Conservation (phyloP, 92 coral and sea anemone genomes). For the Actinostola sp. region DNA sequence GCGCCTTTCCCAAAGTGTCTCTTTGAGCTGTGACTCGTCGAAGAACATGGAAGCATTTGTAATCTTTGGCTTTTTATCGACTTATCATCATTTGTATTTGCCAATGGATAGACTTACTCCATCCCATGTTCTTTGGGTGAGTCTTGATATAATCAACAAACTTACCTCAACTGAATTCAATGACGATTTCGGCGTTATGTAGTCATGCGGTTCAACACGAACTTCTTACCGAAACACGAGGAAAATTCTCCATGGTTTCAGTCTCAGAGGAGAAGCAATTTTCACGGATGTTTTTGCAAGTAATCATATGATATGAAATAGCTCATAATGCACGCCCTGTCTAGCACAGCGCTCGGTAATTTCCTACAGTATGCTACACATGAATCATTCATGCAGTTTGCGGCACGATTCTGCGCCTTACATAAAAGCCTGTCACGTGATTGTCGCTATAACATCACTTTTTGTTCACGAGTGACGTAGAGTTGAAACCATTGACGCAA, state of each 20-base stretch:
- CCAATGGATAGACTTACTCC: too few species aligned
- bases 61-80: too few species aligned
- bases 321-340: slow-evolving; percentile 1
- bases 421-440: slow-evolving; percentile 2
- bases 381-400: not conserved
- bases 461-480: not conserved
- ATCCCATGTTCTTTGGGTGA: too few species aligned
- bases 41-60: too few species aligned
- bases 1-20: too few species aligned
- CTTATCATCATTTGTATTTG: too few species aligned
- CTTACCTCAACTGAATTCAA: not conserved
- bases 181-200: too few species aligned
- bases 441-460: slow-evolving; percentile 1
- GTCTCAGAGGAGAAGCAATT: not conserved
- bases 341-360: not conserved
- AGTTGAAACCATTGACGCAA: not conserved
- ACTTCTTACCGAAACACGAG: too few species aligned
- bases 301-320: not conserved
- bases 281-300: not conserved
- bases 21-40: too few species aligned
- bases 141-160: not conserved
- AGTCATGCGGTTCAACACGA: too few species aligned
- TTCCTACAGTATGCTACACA: not conserved
- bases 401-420: not conserved
- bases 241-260: too few species aligned